Conservation (phyloP, 2,888 invertebrate genomes). For the Bimastos eiseni region DNA sequence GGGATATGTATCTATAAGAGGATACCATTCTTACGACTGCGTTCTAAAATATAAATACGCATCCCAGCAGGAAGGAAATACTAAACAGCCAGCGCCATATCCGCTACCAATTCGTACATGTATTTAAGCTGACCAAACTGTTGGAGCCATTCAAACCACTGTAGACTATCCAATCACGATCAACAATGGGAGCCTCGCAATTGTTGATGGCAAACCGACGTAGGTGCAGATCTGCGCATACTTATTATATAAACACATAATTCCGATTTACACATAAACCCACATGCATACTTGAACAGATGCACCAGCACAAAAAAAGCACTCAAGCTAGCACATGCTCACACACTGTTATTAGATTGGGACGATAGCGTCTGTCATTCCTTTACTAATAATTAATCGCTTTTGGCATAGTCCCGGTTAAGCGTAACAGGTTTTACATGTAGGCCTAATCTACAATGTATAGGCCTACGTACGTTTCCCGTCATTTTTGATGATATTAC, state of each 20-base stretch:
- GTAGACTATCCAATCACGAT: background rate
- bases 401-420: background rate
- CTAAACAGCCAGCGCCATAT: background rate
- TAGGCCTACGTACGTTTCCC: background rate
- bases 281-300: background rate
- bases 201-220: too few relatives aligned
- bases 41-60: slow-evolving; percentile 5
- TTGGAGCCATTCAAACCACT: background rate
- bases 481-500: background rate
- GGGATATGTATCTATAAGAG: background rate
- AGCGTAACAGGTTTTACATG: background rate
- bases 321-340: background rate
- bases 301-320: background rate
- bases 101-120: too few relatives aligned
- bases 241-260: too few relatives aligned
- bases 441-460: too few relatives aligned
- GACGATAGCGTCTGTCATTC: background rate
- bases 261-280: too few relatives aligned
- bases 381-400: background rate
- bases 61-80: background rate
- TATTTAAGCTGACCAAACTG: background rate
- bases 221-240: too few relatives aligned
- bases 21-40: background rate
- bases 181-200: too few relatives aligned
- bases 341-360: background rate